phyloP scores from a whole-genome alignment of 2,113 vertebrate genomes.

The Psettodes erumei region DNA sequence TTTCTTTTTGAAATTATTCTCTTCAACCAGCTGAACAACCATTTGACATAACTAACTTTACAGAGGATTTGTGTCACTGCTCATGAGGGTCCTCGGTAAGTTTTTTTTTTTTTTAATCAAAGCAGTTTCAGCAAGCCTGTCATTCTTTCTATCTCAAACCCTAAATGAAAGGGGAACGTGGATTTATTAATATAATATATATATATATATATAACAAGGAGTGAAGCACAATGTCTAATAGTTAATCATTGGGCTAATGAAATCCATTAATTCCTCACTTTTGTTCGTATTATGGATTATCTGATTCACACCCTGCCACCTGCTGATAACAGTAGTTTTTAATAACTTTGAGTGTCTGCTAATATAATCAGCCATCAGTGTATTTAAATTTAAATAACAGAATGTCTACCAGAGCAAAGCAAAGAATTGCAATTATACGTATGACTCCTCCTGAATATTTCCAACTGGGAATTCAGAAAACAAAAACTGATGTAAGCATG shows the following conservation, averaged over 20 bases:
- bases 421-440: slow-evolving; percentile 4
- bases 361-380: slow-evolving; percentile 22
- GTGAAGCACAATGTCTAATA: slow-evolving; percentile 28
- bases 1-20: slow-evolving; percentile 33
- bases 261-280: slow-evolving; percentile 41
- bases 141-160: not conserved
- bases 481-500: slow-evolving; percentile 1
- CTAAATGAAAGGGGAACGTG: not conserved
- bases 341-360: slow-evolving; percentile 23
- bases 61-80: slow-evolving; percentile 23
- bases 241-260: slow-evolving; percentile 23
- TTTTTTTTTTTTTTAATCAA: slow-evolving; percentile 31
- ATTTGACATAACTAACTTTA: slow-evolving; percentile 33
- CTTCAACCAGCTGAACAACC: slow-evolving; percentile 29
- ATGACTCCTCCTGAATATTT: not conserved
- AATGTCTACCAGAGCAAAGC: slow-evolving; percentile 11
- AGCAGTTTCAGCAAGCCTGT: slow-evolving; percentile 13
- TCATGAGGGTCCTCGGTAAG: not conserved
- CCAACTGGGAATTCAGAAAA: not conserved
- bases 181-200: too few species aligned
- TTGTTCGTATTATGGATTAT: slow-evolving; percentile 40
- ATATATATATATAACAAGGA: slow-evolving; percentile 9
- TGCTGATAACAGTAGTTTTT: slow-evolving; percentile 39
- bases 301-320: slow-evolving; percentile 20
- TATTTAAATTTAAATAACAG: slow-evolving; percentile 44